phyloP scores from a whole-genome alignment of 2,888 invertebrate genomes.

The Acrocyrtus sp. region DNA sequence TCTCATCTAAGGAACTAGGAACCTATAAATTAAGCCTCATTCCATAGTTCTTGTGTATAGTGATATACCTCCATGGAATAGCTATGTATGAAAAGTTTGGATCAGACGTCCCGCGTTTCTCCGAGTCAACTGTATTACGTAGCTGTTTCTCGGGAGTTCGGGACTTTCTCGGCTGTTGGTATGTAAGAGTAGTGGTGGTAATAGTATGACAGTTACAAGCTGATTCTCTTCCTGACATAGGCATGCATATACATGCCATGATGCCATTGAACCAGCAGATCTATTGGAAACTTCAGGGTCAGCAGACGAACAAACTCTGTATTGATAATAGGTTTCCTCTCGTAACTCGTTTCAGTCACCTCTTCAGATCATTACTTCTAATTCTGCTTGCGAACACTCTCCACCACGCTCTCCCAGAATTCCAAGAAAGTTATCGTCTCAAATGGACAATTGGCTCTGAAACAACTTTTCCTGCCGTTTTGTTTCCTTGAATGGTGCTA shows the following conservation, averaged over 20 bases:
- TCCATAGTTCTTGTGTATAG: too few species aligned
- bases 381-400: background rate
- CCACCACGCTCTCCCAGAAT: background rate
- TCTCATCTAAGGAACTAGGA: too few species aligned
- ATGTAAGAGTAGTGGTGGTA: slow-evolving; percentile 21
- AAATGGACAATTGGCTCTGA: too few species aligned
- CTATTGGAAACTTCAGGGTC: slow-evolving; percentile 51
- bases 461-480: too few species aligned
- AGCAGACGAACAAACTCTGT: slow-evolving; percentile 38
- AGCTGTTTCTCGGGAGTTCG: slow-evolving; percentile 38
- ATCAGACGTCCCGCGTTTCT: slow-evolving; percentile 49
- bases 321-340: background rate
- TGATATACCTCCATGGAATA: too few species aligned
- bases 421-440: background rate
- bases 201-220: slow-evolving; percentile 44
- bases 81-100: too few species aligned
- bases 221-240: slow-evolving; percentile 3
- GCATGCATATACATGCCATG: slow-evolving; percentile 39
- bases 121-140: slow-evolving; percentile 43
- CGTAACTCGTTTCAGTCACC: slow-evolving; percentile 12
- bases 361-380: too few species aligned
- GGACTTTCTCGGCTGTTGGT: slow-evolving; percentile 30
- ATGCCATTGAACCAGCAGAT: slow-evolving; percentile 50
- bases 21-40: too few species aligned
- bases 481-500: background rate